These are phyloP conservation scores for Paramormyrops hopkinsi DNA, from an alignment of 2,797 vertebrate species.

Conservation along the genomic window DNA sequence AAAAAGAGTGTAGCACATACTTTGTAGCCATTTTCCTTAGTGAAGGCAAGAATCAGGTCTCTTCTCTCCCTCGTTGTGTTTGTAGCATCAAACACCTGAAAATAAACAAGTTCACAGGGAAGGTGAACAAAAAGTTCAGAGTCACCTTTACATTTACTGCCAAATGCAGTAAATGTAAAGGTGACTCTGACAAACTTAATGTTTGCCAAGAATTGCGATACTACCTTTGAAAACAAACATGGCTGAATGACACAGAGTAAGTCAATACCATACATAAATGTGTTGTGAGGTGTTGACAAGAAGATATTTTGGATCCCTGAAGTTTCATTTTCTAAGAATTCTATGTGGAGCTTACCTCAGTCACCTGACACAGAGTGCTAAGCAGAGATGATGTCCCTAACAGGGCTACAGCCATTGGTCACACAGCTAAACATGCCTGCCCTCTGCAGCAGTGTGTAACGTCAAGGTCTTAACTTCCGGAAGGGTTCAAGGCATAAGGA, in stretches of 20 bases:
- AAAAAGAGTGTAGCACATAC: conserved; percentile 44
- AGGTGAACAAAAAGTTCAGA: not conserved
- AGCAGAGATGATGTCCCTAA: not conserved
- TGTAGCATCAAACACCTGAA: conserved; percentile 92
- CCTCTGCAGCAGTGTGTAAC: not conserved
- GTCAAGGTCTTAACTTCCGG: not conserved
- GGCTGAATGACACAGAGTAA: not conserved
- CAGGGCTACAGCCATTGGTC: not conserved
- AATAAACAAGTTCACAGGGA: not conserved
- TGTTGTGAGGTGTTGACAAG: not conserved
- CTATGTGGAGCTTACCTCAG: not conserved
- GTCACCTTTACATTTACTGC: not conserved
- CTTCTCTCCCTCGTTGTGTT: conserved; percentile 92
- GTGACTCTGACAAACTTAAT: not conserved
- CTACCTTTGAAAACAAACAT: not conserved
- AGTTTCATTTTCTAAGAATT: not conserved
- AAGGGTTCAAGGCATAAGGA: not conserved
- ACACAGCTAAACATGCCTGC: not conserved
- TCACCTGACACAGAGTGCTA: not conserved
- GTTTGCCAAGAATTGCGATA: not conserved
- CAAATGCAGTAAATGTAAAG: not conserved
- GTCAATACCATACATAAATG: not conserved
- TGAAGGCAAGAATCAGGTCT: conserved; percentile 84
- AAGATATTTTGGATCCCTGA: not conserved
- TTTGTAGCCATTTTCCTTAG: conserved; percentile 84